These are phyloP conservation scores for Sebastes vulpes DNA, from an alignment of 2,797 vertebrate species.

Conservation along the genomic window DNA sequence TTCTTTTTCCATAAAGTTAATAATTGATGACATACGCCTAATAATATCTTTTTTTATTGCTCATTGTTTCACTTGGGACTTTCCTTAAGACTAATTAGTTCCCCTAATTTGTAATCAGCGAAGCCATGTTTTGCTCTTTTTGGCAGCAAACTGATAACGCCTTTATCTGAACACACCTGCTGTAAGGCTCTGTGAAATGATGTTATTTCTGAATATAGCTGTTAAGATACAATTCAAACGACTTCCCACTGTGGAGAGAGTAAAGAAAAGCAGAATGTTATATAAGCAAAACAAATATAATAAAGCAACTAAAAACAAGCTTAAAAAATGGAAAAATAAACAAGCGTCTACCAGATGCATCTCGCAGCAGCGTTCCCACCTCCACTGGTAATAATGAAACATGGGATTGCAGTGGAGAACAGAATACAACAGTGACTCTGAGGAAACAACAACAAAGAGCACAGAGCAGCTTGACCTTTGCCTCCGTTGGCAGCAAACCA, in stretches of 20 bases:
- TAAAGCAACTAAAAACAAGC: slow-evolving; percentile 46
- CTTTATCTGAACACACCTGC: slow-evolving; percentile 72
- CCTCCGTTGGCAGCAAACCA: slow-evolving; percentile 94
- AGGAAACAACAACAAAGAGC: slow-evolving; percentile 88
- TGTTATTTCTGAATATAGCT: slow-evolving; percentile 50
- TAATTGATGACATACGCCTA: slow-evolving; percentile 76
- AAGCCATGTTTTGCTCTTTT: slow-evolving; percentile 69
- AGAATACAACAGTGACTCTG: slow-evolving; percentile 81
- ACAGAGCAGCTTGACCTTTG: slow-evolving; percentile 95
- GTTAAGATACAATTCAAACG: slow-evolving; percentile 57
- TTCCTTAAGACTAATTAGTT: slow-evolving; percentile 77
- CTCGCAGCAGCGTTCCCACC: slow-evolving; percentile 39
- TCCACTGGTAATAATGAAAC: slow-evolving; percentile 72
- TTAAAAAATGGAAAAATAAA: slow-evolving; percentile 59
- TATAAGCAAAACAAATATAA: slow-evolving; percentile 48
- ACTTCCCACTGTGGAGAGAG: slow-evolving; percentile 32
- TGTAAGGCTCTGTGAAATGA: slow-evolving; percentile 51
- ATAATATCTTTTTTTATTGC: slow-evolving; percentile 73
- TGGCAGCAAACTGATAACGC: slow-evolving; percentile 71
- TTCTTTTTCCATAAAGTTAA: slow-evolving; percentile 70
- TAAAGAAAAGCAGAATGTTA: slow-evolving; percentile 19
- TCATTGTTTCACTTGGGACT: slow-evolving; percentile 77
- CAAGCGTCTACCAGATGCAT: slow-evolving; percentile 37
- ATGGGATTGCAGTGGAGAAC: slow-evolving; percentile 66
- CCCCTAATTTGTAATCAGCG: slow-evolving; percentile 74